phyloP scores from a whole-genome alignment of 2,113 vertebrate species.

The Mobula birostris region DNA sequence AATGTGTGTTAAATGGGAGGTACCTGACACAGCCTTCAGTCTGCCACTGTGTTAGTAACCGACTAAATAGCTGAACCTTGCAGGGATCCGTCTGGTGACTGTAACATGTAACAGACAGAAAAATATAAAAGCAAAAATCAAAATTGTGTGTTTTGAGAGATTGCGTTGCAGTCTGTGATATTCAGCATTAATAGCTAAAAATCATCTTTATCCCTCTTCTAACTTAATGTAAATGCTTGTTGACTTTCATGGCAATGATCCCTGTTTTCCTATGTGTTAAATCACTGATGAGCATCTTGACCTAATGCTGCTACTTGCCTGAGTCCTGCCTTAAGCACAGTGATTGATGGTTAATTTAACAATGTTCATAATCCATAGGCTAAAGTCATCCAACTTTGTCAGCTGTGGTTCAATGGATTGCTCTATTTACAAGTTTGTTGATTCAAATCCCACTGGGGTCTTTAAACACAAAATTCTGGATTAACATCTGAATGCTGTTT shows the following conservation, averaged over 20 bases:
- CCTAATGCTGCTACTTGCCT: not conserved
- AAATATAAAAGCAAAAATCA: not conserved
- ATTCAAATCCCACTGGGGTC: no score
- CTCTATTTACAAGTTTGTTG: no score
- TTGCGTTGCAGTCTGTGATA: not conserved
- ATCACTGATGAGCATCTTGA: not conserved
- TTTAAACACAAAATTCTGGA: no score
- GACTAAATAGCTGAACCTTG: not conserved
- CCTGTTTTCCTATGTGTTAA: not conserved
- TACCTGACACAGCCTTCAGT: no score
- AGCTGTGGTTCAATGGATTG: no score
- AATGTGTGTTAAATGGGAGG: not conserved
- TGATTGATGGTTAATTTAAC: not conserved
- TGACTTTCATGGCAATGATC: not conserved
- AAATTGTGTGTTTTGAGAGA: not conserved
- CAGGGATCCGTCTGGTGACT: not conserved
- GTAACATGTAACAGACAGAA: no score
- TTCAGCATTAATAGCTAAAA: not conserved
- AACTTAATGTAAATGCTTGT: not conserved
- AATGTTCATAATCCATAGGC: not conserved
- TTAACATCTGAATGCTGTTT: no score
- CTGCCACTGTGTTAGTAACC: not conserved
- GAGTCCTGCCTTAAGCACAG: not conserved
- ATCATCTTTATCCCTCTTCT: not conserved
- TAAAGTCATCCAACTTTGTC: not conserved